A percentile compares a stretch with the other conserved stretches of the same genome.
phyloP scores from a whole-genome alignment of 1,140 invertebrate species.

The Xylocopa sonorina region DNA sequence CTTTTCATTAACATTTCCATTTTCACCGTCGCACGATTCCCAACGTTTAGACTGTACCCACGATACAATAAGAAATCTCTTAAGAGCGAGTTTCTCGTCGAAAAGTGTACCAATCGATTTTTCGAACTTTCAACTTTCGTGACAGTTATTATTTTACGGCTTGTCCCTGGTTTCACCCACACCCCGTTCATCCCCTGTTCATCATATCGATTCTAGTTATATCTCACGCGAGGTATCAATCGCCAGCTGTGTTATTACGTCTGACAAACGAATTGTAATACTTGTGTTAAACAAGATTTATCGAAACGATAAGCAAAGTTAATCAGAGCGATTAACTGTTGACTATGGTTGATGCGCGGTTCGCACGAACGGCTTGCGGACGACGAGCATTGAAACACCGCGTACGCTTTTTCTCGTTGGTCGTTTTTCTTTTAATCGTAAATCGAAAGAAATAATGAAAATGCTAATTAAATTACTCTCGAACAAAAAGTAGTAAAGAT shows the following conservation, averaged over 20 bases:
- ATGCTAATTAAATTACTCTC: too few relatives aligned
- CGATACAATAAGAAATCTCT: too few relatives aligned
- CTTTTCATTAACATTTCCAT: background rate
- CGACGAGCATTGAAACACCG: background rate
- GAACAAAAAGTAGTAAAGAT: too few relatives aligned
- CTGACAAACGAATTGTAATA: constrained; percentile 25
- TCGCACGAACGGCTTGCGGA: background rate
- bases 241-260: constrained; percentile 8
- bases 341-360: background rate
- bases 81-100: background rate
- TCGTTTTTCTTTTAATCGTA: background rate
- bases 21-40: too few relatives aligned
- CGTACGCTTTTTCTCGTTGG: background rate
- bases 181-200: background rate
- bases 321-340: background rate
- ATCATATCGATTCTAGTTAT: constrained; percentile 18
- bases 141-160: background rate
- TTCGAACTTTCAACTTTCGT: background rate
- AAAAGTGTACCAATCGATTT: background rate
- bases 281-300: constrained; percentile 32
- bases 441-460: background rate
- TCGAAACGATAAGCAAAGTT: constrained; percentile 2
- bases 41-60: too few relatives aligned
- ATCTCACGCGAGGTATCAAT: constrained; percentile 32
- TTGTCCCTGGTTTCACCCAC: too few relatives aligned